Evolutionary conservation across 2,113 vertebrate genomes (phyloP).

Genomic region (Periophthalmus modestus): DNA sequence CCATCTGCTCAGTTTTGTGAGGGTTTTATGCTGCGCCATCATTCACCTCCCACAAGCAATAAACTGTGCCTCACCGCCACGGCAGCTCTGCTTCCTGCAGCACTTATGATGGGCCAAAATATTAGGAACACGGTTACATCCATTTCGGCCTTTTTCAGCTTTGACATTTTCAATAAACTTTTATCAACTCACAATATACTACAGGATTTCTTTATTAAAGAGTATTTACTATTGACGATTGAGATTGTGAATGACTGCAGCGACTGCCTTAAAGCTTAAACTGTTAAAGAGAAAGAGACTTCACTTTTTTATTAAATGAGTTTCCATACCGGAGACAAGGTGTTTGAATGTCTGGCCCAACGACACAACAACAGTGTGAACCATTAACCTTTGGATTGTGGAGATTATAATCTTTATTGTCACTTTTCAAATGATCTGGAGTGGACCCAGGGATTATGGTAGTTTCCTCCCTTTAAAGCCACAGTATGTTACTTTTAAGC

Average conservation of each 20-base stretch:
- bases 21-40: conserved; percentile 77
- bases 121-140: conserved; percentile 43
- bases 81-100: conserved; percentile 38
- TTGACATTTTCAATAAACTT: conserved; percentile 47
- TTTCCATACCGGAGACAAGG: too few species aligned
- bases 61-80: conserved; percentile 67
- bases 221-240: not conserved
- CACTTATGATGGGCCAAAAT: conserved; percentile 44
- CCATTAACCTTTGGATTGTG: too few species aligned
- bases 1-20: conserved; percentile 79
- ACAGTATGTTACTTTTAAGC: too few species aligned
- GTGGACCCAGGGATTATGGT: too few species aligned
- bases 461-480: too few species aligned
- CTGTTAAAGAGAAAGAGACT: too few species aligned
- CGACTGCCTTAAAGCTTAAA: not conserved
- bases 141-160: conserved; percentile 27
- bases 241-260: not conserved
- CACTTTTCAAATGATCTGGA: too few species aligned
- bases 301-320: too few species aligned
- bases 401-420: too few species aligned
- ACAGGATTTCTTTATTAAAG: not conserved
- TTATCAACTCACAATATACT: not conserved
- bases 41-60: conserved; percentile 80
- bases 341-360: too few species aligned
- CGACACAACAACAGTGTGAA: too few species aligned